A percentile compares a stretch with the other conserved stretches of the same genome.
Conservation (phyloP, 1,140 invertebrate species). For the Anthonomus grandis region DNA sequence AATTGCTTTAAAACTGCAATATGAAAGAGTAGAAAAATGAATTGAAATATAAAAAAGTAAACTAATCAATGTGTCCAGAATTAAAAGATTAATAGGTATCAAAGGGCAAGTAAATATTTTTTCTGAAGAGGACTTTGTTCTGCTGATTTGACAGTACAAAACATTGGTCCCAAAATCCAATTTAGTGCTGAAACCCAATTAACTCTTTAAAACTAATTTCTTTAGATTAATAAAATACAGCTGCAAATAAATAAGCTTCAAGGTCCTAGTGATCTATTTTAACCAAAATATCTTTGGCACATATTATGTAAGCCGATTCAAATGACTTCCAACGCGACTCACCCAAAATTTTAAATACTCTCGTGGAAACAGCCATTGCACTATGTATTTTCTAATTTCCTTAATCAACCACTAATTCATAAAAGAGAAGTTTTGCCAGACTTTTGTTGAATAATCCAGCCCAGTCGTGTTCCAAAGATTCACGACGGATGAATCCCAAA, state of each 20-base stretch:
- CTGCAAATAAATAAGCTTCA: slow-evolving; percentile 8
- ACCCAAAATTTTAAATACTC: slow-evolving; percentile 22
- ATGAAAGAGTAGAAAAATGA: neutral
- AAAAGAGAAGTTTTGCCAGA: too few species aligned
- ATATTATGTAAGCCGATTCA: slow-evolving; percentile 22
- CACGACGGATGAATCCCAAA: too few species aligned
- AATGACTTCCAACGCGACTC: slow-evolving; percentile 2
- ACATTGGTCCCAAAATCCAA: slow-evolving; percentile 6
- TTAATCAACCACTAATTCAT: slow-evolving; percentile 13
- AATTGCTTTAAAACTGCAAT: neutral
- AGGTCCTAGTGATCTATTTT: slow-evolving; percentile 21
- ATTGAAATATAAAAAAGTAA: neutral
- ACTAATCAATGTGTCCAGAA: neutral
- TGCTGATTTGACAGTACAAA: too few species aligned
- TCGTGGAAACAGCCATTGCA: slow-evolving; percentile 19
- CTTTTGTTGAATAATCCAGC: too few species aligned
- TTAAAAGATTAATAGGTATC: neutral
- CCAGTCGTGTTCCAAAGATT: too few species aligned
- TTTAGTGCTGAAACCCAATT: slow-evolving; percentile 5
- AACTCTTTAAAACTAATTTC: neutral
- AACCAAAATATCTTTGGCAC: slow-evolving; percentile 12
- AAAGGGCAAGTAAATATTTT: slow-evolving; percentile 2
- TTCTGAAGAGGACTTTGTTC: neutral
- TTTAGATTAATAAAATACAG: neutral
- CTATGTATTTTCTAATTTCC: neutral